phyloP scores from a whole-genome alignment of 2,113 vertebrate species.

The Tachycineta bicolor region DNA sequence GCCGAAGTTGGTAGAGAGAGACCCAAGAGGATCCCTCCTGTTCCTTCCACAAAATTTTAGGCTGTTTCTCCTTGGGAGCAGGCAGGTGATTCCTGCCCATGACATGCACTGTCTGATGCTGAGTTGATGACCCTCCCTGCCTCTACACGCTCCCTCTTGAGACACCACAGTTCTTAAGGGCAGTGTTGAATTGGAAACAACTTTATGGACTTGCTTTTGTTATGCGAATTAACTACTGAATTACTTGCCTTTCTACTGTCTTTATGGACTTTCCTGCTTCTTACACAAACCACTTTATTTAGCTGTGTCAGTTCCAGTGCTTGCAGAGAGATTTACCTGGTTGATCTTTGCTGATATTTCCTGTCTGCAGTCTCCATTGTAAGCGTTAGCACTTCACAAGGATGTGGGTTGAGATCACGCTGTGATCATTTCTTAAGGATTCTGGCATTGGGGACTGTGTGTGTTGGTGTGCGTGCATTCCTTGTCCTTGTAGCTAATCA shows the following conservation, averaged over 20 bases:
- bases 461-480: background rate
- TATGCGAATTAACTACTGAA: conserved; percentile 42
- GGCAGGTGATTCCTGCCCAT: background rate
- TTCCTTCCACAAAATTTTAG: background rate
- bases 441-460: background rate
- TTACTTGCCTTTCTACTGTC: conserved; percentile 25
- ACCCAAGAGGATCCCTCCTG: background rate
- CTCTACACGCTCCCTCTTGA: background rate
- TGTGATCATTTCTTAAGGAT: background rate
- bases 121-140: background rate
- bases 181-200: conserved; percentile 21
- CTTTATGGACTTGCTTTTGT: conserved; percentile 70
- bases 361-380: background rate
- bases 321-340: conserved; percentile 33
- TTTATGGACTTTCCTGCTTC: conserved; percentile 56
- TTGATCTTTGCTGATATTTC: conserved; percentile 31
- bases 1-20: background rate
- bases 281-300: conserved; percentile 48
- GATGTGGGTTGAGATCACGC: background rate
- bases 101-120: background rate
- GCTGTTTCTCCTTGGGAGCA: background rate
- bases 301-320: conserved; percentile 20
- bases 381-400: background rate
- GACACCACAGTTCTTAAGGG: background rate
- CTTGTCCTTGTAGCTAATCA: background rate